Evolutionary conservation across 30 jellyfish, hydroid and myxozoan species (phyloP).

Genomic region (Phacellophora camtschatica): DNA sequence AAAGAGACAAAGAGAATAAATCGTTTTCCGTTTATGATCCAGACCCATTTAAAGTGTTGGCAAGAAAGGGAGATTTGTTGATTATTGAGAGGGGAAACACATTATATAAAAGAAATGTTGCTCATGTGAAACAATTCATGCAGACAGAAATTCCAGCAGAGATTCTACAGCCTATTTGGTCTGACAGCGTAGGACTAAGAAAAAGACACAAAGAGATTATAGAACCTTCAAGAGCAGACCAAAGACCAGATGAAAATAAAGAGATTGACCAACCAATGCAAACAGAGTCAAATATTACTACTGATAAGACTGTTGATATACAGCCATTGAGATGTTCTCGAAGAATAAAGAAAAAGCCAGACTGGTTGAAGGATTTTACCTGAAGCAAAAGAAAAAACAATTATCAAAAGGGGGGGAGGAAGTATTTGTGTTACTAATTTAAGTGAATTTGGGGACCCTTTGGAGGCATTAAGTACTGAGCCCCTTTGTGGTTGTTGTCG

Average conservation of each 20-base stretch:
- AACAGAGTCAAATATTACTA: not conserved
- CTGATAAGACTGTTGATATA: not conserved
- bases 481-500: not conserved
- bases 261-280: not conserved
- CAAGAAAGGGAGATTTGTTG: not conserved
- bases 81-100: not conserved
- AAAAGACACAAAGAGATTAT: not conserved
- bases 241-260: not conserved
- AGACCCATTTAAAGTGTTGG: conserved; percentile 6
- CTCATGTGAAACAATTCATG: not conserved
- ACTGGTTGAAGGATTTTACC: no score
- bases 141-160: not conserved
- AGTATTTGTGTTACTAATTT: not conserved
- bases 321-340: not conserved
- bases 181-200: not conserved
- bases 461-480: not conserved
- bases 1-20: not conserved
- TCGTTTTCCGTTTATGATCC: not conserved
- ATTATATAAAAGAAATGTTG: not conserved
- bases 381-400: not conserved
- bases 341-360: not conserved
- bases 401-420: not conserved
- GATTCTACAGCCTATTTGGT: not conserved
- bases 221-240: not conserved
- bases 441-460: not conserved